These are phyloP conservation scores for Tachyglossus aculeatus DNA, from an alignment of 2,797 vertebrate genomes.

Conservation along the genomic window DNA sequence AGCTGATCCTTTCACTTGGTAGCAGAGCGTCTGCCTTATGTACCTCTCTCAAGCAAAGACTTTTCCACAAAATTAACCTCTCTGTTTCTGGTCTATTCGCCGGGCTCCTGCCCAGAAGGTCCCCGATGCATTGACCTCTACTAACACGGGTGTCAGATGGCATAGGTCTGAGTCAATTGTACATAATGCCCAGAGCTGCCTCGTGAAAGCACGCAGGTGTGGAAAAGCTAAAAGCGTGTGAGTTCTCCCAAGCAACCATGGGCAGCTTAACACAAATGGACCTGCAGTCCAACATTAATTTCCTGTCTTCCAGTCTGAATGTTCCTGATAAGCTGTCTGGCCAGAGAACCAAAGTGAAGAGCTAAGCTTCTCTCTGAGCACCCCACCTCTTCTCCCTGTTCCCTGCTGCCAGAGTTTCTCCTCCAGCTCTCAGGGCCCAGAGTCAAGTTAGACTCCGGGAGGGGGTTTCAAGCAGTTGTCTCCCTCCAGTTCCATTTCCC, in stretches of 20 bases:
- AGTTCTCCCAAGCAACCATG: constrained; percentile 46
- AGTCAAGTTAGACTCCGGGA: background rate
- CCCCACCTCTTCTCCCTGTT: background rate
- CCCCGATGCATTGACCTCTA: background rate
- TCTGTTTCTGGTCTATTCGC: background rate
- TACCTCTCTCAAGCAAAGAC: background rate
- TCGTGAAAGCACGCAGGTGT: background rate
- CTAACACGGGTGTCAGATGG: constrained; percentile 20
- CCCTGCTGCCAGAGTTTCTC: background rate
- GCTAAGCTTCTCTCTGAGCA: constrained; percentile 1
- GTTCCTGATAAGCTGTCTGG: constrained; percentile 62
- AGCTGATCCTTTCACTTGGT: constrained; percentile 34
- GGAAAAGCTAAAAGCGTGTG: constrained; percentile 3
- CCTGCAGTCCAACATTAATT: constrained; percentile 65
- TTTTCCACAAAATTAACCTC: background rate
- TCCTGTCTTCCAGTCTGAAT: constrained; percentile 67
- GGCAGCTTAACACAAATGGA: constrained; percentile 55
- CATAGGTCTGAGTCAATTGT: background rate
- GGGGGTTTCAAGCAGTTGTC: constrained; percentile 4
- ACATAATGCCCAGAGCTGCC: background rate
- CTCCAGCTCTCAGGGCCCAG: background rate
- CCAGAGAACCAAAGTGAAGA: constrained; percentile 50
- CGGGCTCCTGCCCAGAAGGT: background rate
- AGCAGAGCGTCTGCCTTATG: background rate
- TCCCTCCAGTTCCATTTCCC: constrained; percentile 7